These are phyloP conservation scores for Microctenopoma steveboyesi DNA, from an alignment of 2,797 vertebrate genomes.

Conservation along the genomic window DNA sequence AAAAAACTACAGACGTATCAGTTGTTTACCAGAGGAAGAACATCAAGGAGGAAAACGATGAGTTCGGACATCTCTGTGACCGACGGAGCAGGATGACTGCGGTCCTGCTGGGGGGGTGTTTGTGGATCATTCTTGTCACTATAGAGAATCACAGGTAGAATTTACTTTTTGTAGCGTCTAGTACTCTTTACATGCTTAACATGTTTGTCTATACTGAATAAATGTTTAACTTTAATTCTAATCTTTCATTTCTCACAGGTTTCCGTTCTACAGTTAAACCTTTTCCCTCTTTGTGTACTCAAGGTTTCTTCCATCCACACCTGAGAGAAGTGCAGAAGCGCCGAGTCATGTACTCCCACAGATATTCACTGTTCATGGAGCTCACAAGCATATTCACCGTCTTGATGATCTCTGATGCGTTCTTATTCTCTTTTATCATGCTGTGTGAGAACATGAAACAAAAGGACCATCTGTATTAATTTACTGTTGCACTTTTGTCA, in stretches of 20 bases:
- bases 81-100: conserved; percentile 76
- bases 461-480: not conserved
- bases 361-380: conserved; percentile 91
- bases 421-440: conserved; percentile 94
- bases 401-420: conserved; percentile 94
- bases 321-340: conserved; percentile 90
- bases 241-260: not conserved
- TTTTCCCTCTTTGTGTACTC: not conserved
- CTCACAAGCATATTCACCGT: conserved; percentile 93
- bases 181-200: too few relatives aligned
- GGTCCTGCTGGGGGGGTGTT: conserved; percentile 58
- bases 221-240: not conserved
- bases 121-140: conserved; percentile 66
- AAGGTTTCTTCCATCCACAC: conserved; percentile 69
- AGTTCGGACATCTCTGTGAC: conserved; percentile 90
- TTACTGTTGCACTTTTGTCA: not conserved
- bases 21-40: conserved; percentile 91
- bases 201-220: not conserved
- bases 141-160: conserved; percentile 24
- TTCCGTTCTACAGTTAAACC: not conserved
- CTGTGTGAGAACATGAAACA: conserved; percentile 71
- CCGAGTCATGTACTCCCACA: conserved; percentile 95
- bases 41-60: conserved; percentile 93
- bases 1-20: not conserved
- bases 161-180: not conserved